Conservation (phyloP, 2,113 vertebrate species). For the Ardeotis arabs region DNA sequence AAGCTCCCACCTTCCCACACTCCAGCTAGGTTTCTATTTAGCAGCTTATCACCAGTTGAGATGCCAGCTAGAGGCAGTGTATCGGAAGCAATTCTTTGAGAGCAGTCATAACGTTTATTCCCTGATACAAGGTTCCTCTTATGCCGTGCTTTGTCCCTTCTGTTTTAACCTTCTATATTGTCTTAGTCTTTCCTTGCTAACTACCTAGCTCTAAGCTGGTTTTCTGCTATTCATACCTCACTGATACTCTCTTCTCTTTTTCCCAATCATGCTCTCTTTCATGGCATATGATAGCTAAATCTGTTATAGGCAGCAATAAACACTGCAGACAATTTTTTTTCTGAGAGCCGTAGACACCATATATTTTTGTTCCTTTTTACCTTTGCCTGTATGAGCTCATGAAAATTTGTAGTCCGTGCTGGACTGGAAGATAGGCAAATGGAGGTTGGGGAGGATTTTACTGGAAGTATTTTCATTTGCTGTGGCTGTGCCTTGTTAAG, state of each 20-base stretch:
- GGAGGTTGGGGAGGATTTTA: not conserved
- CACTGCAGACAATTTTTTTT: not conserved
- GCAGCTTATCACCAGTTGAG: not conserved
- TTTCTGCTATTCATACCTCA: not conserved
- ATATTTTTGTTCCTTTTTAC: constrained; percentile 1
- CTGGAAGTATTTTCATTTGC: not conserved
- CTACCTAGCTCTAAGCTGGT: not conserved
- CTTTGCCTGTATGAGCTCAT: not conserved
- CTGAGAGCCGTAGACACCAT: not conserved
- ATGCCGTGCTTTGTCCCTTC: not conserved
- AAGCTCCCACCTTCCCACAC: not conserved
- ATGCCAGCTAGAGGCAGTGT: not conserved
- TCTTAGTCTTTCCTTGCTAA: not conserved
- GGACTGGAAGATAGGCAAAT: not conserved
- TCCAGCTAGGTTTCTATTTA: not conserved
- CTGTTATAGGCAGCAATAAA: constrained; percentile 7
- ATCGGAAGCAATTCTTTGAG: not conserved
- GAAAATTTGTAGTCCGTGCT: not conserved
- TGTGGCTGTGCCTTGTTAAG: not conserved
- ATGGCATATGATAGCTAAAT: constrained; percentile 20
- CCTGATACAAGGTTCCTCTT: not conserved
- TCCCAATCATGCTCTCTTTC: constrained; percentile 39
- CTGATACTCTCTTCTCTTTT: constrained; percentile 22
- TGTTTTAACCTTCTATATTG: not conserved
- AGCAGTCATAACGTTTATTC: not conserved